A percentile compares a stretch with the other conserved stretches of the same genome.
Conservation (phyloP, 2,888 invertebrate species). For the Calliopum simillimum region DNA sequence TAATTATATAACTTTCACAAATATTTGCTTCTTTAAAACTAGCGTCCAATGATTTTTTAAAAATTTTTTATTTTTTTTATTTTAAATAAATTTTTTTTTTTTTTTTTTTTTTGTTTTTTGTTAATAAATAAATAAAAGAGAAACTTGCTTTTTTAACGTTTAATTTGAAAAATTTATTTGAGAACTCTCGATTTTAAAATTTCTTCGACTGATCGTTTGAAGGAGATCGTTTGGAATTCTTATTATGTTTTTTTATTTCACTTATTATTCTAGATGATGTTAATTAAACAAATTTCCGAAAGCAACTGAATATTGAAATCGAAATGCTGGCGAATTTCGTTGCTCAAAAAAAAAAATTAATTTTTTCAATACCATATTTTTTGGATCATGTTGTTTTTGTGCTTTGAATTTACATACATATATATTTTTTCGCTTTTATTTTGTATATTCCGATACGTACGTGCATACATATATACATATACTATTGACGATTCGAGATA, state of each 20-base stretch:
- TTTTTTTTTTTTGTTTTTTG: conserved; percentile 29
- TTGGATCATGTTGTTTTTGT: conserved; percentile 27
- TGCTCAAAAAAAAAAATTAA: conserved; percentile 34
- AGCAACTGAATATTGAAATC: conserved; percentile 66
- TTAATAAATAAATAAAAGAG: conserved; percentile 28
- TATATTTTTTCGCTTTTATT: conserved; percentile 13
- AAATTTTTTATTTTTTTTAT: conserved; percentile 36
- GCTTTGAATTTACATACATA: conserved; percentile 2
- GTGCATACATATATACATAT: background rate
- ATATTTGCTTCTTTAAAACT: conserved; percentile 16
- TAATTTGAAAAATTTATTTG: background rate
- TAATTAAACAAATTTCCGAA: conserved; percentile 68
- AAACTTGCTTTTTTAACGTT: conserved; percentile 34
- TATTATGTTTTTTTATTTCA: conserved; percentile 41
- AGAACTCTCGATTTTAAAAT: conserved; percentile 34
- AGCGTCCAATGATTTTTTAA: conserved; percentile 11
- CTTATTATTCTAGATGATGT: conserved; percentile 59
- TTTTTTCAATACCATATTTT: conserved; percentile 38
- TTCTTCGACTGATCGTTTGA: conserved; percentile 38
- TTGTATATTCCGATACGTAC: conserved; percentile 10
- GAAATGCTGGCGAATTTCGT: conserved; percentile 60
- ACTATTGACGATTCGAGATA: too few species aligned
- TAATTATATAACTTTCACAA: conserved; percentile 4
- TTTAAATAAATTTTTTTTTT: conserved; percentile 30
- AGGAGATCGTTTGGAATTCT: conserved; percentile 62